Evolutionary conservation across 2,888 invertebrate genomes (phyloP), one percentile per base, ranked within the genome.

Genomic region (Masnerella sp.): DNA sequence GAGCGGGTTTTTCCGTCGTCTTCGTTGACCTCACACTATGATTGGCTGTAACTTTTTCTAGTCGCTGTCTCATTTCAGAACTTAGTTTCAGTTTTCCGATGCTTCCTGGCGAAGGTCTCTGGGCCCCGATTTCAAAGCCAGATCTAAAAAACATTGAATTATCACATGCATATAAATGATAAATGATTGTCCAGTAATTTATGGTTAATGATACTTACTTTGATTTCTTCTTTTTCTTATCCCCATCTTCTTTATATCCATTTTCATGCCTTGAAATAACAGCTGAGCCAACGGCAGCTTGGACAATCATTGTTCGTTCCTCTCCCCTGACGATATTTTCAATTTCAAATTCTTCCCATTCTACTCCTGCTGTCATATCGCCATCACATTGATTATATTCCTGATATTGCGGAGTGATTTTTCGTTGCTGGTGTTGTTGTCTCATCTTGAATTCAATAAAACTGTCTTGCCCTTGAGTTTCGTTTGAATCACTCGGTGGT

Each of bases 51-150:
- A 96, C 96, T 84, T 94, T 92, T 85, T 97, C 97, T 69, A 97
- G 86, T 75, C 96, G 90, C 82, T 95, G 94, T 9, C 96, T 91
- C 96, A 97, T 97, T 88, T 97, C 96, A 0, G 95, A 94, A 83
- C 96, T 96, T 5, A 97, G 90, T 81, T 96, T 95, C 0, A 97
- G 88, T 85, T 97, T 97, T 0, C 97, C 96, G 2, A 97, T 94
- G 83, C 95, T 96, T 1, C 96, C 96, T 0, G 95, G 95, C 0
- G 93, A 92, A 0, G 95, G 95, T 34, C 95, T 89, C 65, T 94
- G 92, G 0, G 94, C 94, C 0, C 95, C 95, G 15, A 95, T 93
- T 84, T 95, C 95, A 79, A 95, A 93, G 74, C 93, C 93, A 43
- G 87, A 87, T 58, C 88, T 88, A 73, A 1, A 64, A 47, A n/a